Conservation (phyloP, 1,140 invertebrate genomes). For the Dendroctonus valens region DNA sequence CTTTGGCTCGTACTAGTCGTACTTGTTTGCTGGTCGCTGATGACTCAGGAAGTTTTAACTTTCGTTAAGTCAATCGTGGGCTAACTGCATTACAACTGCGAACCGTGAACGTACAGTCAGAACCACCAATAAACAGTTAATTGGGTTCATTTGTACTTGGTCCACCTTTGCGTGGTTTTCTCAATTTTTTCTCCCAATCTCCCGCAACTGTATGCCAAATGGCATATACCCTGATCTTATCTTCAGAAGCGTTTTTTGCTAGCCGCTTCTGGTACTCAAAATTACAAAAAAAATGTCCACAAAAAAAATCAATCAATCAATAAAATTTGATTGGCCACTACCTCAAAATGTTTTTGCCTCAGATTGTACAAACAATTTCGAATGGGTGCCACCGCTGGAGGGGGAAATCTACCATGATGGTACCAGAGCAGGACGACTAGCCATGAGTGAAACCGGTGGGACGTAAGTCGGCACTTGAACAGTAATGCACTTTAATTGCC, state of each 20-base stretch:
- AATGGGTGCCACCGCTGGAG: not conserved
- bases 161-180: no score
- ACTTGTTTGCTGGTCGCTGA: not conserved
- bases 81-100: constrained; percentile 13
- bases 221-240: no score
- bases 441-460: constrained; percentile 21
- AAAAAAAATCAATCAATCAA: no score
- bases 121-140: not conserved
- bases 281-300: no score
- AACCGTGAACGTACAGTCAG: constrained; percentile 15
- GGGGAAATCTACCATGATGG: constrained; percentile 8
- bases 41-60: constrained; percentile 24
- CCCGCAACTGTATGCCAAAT: no score
- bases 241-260: no score
- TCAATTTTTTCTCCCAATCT: no score
- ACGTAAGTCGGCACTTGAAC: constrained; percentile 12
- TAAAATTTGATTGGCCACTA: no score
- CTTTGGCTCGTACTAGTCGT: not conserved
- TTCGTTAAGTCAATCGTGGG: constrained; percentile 22
- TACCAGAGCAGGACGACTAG: constrained; percentile 23
- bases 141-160: no score
- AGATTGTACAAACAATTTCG: constrained; percentile 4
- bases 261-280: no score
- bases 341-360: constrained; percentile 1
- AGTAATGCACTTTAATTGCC: constrained; percentile 7